Evolutionary conservation across 2,888 invertebrate species (phyloP).

Genomic region (Tenthredo scrophulariae): DNA sequence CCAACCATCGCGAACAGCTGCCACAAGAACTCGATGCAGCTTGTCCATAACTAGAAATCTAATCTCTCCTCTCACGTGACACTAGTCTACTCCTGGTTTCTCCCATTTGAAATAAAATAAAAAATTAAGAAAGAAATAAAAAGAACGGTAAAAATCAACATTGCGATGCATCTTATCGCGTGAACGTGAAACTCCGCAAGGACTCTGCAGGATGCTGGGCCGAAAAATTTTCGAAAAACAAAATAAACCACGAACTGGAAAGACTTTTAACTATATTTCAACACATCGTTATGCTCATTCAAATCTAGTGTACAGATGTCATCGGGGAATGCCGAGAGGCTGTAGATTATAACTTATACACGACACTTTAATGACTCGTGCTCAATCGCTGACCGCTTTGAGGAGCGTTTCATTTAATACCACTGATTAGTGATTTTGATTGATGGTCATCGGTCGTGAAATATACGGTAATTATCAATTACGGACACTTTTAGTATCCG

Average conservation of each 20-base stretch:
- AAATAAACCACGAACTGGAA: neutral
- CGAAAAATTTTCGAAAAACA: neutral
- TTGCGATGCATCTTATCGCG: neutral
- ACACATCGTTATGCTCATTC: neutral
- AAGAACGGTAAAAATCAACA: neutral
- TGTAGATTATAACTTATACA: neutral
- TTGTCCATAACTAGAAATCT: slow-evolving; percentile 63
- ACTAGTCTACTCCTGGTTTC: slow-evolving; percentile 10
- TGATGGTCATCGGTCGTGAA: neutral
- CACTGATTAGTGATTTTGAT: neutral
- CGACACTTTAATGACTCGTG: neutral
- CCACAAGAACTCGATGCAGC: slow-evolving; percentile 38
- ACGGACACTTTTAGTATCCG: neutral
- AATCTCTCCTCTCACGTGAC: slow-evolving; percentile 62
- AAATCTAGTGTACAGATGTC: neutral
- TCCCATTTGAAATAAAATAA: neutral
- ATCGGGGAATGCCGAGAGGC: neutral
- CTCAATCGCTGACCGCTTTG: slow-evolving; percentile 11
- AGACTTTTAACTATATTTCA: neutral
- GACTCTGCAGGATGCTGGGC: neutral
- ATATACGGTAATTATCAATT: neutral
- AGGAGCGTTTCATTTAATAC: neutral
- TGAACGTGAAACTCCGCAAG: neutral
- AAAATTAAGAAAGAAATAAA: neutral
- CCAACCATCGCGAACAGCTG: slow-evolving; percentile 35